phyloP scores from a whole-genome alignment of 2,113 vertebrate species.

The Phrynocephalus versicolor region DNA sequence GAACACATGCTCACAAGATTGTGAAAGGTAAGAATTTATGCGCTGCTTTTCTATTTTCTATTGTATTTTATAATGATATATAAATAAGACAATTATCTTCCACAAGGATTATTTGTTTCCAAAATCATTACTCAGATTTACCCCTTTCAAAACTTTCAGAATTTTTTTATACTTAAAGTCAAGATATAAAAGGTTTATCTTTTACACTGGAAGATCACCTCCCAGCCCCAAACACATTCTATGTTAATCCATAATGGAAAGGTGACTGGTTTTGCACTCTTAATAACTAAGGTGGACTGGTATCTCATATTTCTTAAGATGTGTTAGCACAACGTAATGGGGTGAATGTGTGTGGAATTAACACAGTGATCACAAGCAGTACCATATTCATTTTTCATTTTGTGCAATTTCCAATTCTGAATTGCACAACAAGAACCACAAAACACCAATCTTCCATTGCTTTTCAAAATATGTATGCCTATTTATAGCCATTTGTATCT shows the following conservation, averaged over 20 bases:
- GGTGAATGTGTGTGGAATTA: too few species aligned
- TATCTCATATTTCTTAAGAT: background rate
- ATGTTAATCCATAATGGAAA: background rate
- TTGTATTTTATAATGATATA: background rate
- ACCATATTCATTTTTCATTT: too few species aligned
- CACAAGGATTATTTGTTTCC: background rate
- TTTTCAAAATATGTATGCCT: background rate
- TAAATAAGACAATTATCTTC: background rate
- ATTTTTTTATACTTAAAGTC: background rate
- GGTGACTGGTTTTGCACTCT: background rate
- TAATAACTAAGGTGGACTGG: background rate
- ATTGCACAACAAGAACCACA: background rate
- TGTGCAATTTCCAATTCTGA: too few species aligned
- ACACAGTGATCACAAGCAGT: too few species aligned
- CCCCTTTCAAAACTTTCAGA: background rate
- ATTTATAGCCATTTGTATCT: background rate
- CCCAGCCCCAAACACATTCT: background rate
- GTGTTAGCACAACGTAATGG: too few species aligned
- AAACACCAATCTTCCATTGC: background rate
- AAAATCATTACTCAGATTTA: background rate
- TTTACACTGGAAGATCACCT: background rate
- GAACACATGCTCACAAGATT: constrained; percentile 8
- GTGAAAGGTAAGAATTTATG: constrained; percentile 5
- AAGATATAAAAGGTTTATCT: background rate
- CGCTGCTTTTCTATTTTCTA: background rate